Evolutionary conservation across 2,888 invertebrate species (phyloP), one percentile per base, ranked within the genome.

Genomic region (Argynnis bischoffii): DNA sequence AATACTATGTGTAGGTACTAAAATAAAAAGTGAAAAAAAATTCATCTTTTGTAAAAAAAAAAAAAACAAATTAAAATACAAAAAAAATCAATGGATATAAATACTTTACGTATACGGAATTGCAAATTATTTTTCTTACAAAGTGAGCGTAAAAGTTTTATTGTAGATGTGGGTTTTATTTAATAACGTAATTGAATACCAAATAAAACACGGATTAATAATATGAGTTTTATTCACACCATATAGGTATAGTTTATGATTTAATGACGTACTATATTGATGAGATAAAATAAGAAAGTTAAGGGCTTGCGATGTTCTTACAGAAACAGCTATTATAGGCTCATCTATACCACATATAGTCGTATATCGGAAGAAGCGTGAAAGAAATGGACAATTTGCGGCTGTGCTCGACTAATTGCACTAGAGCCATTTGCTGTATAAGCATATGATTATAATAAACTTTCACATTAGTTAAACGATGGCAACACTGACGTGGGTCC

Each of bases 381-480:
- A 51, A 46, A 59, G 59, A 68, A 48, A 66, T 66, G 50, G 55
- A 67, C 16, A 46, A 50, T 60, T 60, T 31, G 3, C 15, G 18
- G 57, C 64, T 64, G 54, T 63, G 66, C 48, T 67, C 59, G 41
- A 63, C 67, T 73, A 73, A 73, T 71, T 69, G 68, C 66, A 54
- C 55, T 54, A 35, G 63, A 63, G 69, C 67, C 71, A 74, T 75
- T 75, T 70, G 67, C 70, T 71, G 63, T 69, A 70, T 74, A 68
- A 71, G 70, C 69, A 63, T 73, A 69, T 75, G 61, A 75, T 77
- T 76, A 78, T 77, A 75, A 74, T 74, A 75, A 75, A 76, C 76
- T 78, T 78, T 78, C 77, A 77, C 77, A 72, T 76, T 74, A 76
- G 70, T 72, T 72, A 72, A 71, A 71, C 59, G 73, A 71, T 71